Evolutionary conservation across 1,140 invertebrate species (phyloP), one percentile per base, ranked within the genome.

Genomic region (Drosophila pachea): DNA sequence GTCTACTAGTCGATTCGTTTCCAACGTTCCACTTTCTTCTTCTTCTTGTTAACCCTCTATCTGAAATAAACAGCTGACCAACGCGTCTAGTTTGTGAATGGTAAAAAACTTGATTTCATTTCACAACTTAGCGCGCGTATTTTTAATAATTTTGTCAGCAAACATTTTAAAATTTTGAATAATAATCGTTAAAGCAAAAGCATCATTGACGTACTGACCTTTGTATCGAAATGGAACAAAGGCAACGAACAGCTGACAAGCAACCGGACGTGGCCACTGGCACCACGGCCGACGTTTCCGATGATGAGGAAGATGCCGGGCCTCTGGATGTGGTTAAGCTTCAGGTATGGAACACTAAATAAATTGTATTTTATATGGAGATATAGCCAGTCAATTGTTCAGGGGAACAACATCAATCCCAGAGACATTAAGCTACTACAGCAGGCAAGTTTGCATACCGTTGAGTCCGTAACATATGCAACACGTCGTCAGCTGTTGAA

Each of bases 401-500:
- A 78, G 75, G 66, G 74, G n/a, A 94, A 94, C 91, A 97, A 97
- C 12, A 97, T 99, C 16, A 95, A 94, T 78, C 91, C 94, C 36
- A 93, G 92, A 12, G 98, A 99, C 90, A 93, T 99, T 4, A 98
- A 98, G 89, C 98, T 99, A 84, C 90, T 99, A 11, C 92, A 95
- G 90, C 97, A 99, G 88, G 94, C 94, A 65, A 98, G 98, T 9
- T 98, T 94, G 83, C 93, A 97, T 78, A 99, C 99, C 0, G 95
- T 99, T 0, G 98, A 99, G 90, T 93, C 98, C 1, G 93, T 99
- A 16, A 98, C 98, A 5, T 99, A 95, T 92, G 94, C 97, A 3
- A 96, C 98, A 0, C 98, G 97, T 86, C 99, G 99, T 90, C 92
- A 93, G 82, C 89, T 99, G 0, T 89, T 98, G 7, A 89, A 92